Base-by-base conservation (phyloP, 2,888 invertebrate species). In the Acrobasis repandana region DNA sequence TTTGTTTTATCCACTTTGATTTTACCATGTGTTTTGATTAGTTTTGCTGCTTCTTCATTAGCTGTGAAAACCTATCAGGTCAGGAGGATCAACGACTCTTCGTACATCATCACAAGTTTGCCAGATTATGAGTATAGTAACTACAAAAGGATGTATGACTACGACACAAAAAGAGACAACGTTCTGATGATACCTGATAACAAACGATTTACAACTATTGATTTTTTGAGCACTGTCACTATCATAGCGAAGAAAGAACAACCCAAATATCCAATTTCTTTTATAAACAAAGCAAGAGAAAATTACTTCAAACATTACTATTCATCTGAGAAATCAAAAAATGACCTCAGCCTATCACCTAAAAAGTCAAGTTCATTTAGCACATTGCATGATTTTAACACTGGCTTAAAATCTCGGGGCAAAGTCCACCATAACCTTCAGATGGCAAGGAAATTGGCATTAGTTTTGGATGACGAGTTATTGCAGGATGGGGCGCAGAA, bases 11-110 rank as follows among this genome's bases (percentile, higher is more conserved):
- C 9, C n/a, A 57, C 15, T 33, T 9, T 33, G 15, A 46, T 16
- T 47, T 1, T 80, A 60, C 76, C 80, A 68, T 80, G 68, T 72
- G 71, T 80, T 70, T 71, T 80, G 67, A 63, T 72, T 61, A 75
- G 69, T 61, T 79, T 79, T 63, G 71, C 77, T 61, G 70, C 73
- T 54, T 73, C 74, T 65, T 72, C 79, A 28, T 71, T 67, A 47
- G 74, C 82, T 67, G 75, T 83, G 1, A 85, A 83, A 71, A 88
- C 88, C 4, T 91, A 84, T 65, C 81, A 86, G 77, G 88, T 91
- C 10, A 79, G 74, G 15, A 82, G 84, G 14, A 65, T 91, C 15
- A 89, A 90, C 70, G 80, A 83, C 38, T 76, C 86, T 0, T 74
- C 84, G 0, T 90, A 83, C 62, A 67, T 91, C 56, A 88, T 91